These are phyloP conservation scores for Pyrrhosoma nymphula DNA, from an alignment of 2,888 invertebrate species.

Conservation along the genomic window DNA sequence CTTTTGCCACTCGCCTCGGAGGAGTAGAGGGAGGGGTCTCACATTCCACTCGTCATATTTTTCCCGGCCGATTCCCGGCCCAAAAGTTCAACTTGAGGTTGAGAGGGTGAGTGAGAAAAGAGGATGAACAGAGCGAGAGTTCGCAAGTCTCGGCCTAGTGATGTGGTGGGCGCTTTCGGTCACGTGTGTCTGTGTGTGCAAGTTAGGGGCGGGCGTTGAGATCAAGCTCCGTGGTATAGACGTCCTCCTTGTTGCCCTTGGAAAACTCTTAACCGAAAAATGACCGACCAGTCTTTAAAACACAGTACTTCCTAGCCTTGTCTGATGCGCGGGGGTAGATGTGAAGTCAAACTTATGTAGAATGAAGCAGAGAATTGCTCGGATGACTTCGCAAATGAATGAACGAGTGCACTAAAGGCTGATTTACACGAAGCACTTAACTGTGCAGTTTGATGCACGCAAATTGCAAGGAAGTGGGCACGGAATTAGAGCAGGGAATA, in stretches of 20 bases:
- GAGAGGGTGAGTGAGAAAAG: background rate
- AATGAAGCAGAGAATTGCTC: no score
- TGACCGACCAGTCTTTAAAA: background rate
- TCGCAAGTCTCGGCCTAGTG: background rate
- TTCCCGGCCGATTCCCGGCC: background rate
- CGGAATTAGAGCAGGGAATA: no score
- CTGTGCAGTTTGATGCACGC: no score
- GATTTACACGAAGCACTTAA: no score
- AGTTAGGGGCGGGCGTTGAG: background rate
- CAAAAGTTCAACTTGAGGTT: background rate
- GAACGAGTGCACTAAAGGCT: no score
- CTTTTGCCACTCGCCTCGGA: background rate
- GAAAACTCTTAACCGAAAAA: background rate
- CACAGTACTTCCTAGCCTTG: no score
- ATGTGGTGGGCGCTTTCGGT: background rate
- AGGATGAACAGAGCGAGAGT: background rate
- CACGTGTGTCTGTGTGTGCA: background rate
- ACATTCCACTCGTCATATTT: background rate
- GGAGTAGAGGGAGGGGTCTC: background rate
- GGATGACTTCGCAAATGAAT: no score
- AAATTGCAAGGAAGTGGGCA: no score
- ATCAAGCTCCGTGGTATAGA: background rate
- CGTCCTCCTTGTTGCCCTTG: background rate
- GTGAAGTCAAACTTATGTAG: no score
- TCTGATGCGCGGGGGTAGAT: no score